Base-by-base conservation (phyloP, 2,113 vertebrate species). In the Cheilinus undulatus region DNA sequence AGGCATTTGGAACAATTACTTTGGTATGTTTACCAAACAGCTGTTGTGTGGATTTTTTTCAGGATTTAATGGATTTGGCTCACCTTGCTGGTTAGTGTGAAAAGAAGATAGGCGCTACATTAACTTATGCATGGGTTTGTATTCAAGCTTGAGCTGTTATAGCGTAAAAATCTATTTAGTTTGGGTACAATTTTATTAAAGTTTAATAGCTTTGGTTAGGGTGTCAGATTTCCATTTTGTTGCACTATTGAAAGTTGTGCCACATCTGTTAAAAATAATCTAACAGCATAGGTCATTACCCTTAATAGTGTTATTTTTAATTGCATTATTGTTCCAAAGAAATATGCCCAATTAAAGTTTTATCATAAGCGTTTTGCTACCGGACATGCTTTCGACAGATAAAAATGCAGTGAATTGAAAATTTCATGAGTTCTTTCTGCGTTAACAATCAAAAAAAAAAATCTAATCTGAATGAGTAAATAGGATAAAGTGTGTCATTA, bases 1-100 rank as follows among this genome's bases (percentile, higher is more conserved):
- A 90, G 85, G 82, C 70, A 73, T 88, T 92, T 90, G 77, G 60
- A 92, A 92, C 82, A 91, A 89, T 93, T 91, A 91, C 88, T 88
- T 88, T 74, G 83, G 85, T 86, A 78, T 88, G 86, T 92, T 89
- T 88, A 88, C 85, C 80, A 86, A 89, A 79, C 90, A 92, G 88
- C 87, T 93, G 91, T 86, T 89, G 82, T 82, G 83, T 80, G 83
- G 83, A 77, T 83, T 59, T 68, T 73, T 60, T 78, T 57, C 10
- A 78, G 40, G 63, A 78, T 84, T 58, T 79, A 66, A 80, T 85
- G 53, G 40, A 70, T 85, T 84, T 80, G 84, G 76, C 81, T 88
- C 75, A 87, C 65, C 78, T 83, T 60, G 52, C 59, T 80, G 57
- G 76, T 85, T 85, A 58, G 77, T 64, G 48, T 56, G 49, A 73